Evolutionary conservation across 23 tunicate species (phyloP).

Genomic region (Oikopleura albicans): DNA sequence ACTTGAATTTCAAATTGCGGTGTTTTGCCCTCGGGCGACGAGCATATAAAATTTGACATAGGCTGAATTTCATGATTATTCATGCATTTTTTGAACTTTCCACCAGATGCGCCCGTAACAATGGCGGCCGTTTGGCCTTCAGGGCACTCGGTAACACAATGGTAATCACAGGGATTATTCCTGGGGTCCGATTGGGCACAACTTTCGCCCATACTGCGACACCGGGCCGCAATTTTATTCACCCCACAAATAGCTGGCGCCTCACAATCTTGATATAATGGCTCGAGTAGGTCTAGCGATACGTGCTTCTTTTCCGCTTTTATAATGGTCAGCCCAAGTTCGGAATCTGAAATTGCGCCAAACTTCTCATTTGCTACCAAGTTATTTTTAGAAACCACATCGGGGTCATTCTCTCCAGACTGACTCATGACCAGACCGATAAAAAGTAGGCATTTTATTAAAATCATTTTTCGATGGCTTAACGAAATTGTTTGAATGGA

Average conservation of each 20-base stretch:
- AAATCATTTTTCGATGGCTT: too few species aligned
- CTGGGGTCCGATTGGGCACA: slow-evolving; percentile 4
- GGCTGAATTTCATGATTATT: not conserved
- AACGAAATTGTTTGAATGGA: too few species aligned
- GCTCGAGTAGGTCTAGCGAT: not conserved
- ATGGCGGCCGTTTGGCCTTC: not conserved
- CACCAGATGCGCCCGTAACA: not conserved
- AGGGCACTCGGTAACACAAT: slow-evolving; percentile 1
- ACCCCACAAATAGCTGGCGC: not conserved
- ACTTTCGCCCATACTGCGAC: not conserved
- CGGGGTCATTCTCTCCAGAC: too few species aligned
- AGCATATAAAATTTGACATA: not conserved
- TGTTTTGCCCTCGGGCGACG: not conserved
- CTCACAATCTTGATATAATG: not conserved
- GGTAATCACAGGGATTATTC: not conserved
- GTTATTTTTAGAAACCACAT: too few species aligned
- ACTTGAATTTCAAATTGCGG: slow-evolving; percentile 14
- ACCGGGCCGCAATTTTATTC: not conserved
- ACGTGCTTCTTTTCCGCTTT: too few species aligned
- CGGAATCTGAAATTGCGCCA: too few species aligned
- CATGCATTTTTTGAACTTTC: not conserved
- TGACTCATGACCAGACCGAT: too few species aligned
- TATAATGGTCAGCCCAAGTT: too few species aligned
- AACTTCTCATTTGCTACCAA: too few species aligned
- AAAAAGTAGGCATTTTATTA: too few species aligned